Conservation (phyloP, 2,113 vertebrate species). For the Paramormyrops kingsleyae region DNA sequence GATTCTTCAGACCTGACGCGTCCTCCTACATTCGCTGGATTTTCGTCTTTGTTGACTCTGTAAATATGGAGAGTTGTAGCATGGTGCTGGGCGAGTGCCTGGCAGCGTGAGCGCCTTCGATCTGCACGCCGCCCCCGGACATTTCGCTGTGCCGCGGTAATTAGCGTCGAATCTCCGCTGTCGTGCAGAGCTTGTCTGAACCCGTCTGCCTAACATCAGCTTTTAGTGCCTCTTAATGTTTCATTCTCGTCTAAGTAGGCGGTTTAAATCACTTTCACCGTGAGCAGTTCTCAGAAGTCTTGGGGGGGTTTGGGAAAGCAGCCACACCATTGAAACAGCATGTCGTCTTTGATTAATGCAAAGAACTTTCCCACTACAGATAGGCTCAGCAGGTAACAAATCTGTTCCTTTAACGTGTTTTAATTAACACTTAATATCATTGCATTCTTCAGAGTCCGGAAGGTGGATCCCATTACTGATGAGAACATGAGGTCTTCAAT, state of each 20-base stretch:
- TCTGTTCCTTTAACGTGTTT: neutral
- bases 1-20: neutral
- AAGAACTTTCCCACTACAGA: neutral
- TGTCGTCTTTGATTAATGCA: neutral
- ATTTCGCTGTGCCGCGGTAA: neutral
- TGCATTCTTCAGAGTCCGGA: neutral
- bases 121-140: neutral
- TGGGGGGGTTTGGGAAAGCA: neutral
- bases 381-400: neutral
- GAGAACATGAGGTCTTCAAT: neutral
- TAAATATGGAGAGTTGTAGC: conserved; percentile 26
- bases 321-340: neutral
- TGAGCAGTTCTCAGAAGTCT: neutral
- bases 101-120: neutral
- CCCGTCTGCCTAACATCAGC: conserved; percentile 38
- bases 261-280: neutral
- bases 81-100: conserved; percentile 16
- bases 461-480: neutral
- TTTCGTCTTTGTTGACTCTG: conserved; percentile 18
- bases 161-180: neutral
- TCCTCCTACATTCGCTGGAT: neutral
- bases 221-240: conserved; percentile 37
- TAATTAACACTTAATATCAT: neutral
- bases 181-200: conserved; percentile 38
- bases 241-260: conserved; percentile 9